Percentiles rank a stretch among this genome's conserved stretches.
Evolutionary conservation across 2,113 vertebrate genomes (phyloP).

Genomic region (Apistogramma diplotaenia): DNA sequence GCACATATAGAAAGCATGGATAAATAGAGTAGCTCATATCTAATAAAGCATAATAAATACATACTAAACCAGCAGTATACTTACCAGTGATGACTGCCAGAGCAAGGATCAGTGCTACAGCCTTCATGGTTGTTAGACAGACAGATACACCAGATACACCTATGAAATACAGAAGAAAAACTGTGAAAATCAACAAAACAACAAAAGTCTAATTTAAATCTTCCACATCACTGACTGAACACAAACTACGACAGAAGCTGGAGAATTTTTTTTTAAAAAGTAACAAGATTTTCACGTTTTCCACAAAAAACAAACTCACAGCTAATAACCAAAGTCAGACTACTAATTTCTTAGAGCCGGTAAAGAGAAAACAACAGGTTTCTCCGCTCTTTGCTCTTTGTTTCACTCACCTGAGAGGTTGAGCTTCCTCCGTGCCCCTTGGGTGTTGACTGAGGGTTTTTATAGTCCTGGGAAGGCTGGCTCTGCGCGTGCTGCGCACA

Average conservation of each 20-base stretch:
- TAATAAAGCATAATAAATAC: neutral
- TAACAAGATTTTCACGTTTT: neutral
- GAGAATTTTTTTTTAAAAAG: no score
- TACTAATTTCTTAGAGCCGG: neutral
- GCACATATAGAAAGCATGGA: neutral
- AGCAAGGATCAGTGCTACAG: constrained; percentile 72
- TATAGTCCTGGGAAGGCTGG: constrained; percentile 61
- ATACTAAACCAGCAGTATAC: neutral
- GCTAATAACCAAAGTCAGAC: neutral
- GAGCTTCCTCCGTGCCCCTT: constrained; percentile 47
- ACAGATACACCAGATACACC: constrained; percentile 65
- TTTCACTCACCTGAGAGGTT: constrained; percentile 70
- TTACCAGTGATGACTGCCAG: constrained; percentile 76
- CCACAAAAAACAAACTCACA: no score
- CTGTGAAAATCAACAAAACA: neutral
- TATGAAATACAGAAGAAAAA: neutral
- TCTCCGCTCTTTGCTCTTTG: neutral
- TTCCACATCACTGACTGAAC: neutral
- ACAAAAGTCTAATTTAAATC: neutral
- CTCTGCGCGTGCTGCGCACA: neutral
- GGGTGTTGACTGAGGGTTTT: constrained; percentile 36
- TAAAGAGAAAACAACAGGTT: neutral
- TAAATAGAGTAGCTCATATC: neutral
- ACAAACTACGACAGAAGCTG: neutral
- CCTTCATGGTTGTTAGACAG: constrained; percentile 73